These are phyloP conservation scores for Cherax quadricarinatus DNA, from an alignment of 1,140 invertebrate genomes.

Conservation along the genomic window DNA sequence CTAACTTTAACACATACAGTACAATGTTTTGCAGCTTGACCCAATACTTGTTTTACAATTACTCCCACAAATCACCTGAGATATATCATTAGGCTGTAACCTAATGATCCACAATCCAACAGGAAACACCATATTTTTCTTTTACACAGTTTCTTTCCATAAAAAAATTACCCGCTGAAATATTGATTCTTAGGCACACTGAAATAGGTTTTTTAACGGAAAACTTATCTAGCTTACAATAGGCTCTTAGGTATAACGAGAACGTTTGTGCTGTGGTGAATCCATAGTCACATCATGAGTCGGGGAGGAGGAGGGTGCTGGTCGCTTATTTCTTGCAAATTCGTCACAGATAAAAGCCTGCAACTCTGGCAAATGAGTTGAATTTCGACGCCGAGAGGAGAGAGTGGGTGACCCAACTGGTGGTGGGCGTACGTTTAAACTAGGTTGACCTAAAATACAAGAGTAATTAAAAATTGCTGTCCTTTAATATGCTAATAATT, in stretches of 20 bases:
- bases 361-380: slow-evolving; percentile 68
- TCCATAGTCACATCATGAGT: slow-evolving; percentile 82
- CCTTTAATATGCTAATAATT: too few species aligned
- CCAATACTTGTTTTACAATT: slow-evolving; percentile 1
- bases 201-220: slow-evolving; percentile 18
- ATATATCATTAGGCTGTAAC: neutral
- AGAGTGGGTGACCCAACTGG: slow-evolving; percentile 59
- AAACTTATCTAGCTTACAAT: slow-evolving; percentile 1
- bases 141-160: neutral
- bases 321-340: slow-evolving; percentile 81
- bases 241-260: slow-evolving; percentile 69
- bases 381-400: slow-evolving; percentile 66
- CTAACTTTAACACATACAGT: neutral
- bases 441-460: slow-evolving; percentile 42
- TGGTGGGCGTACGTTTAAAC: slow-evolving; percentile 42
- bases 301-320: slow-evolving; percentile 78
- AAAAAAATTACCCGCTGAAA: slow-evolving; percentile 10
- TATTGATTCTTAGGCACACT: slow-evolving; percentile 15
- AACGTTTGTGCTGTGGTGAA: slow-evolving; percentile 83
- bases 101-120: neutral
- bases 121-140: neutral
- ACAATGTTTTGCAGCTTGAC: neutral
- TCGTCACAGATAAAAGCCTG: slow-evolving; percentile 72
- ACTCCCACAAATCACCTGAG: slow-evolving; percentile 1
- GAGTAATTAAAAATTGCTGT: neutral